Conservation (phyloP, 2,888 invertebrate species). For the Drosophila mayaguana region DNA sequence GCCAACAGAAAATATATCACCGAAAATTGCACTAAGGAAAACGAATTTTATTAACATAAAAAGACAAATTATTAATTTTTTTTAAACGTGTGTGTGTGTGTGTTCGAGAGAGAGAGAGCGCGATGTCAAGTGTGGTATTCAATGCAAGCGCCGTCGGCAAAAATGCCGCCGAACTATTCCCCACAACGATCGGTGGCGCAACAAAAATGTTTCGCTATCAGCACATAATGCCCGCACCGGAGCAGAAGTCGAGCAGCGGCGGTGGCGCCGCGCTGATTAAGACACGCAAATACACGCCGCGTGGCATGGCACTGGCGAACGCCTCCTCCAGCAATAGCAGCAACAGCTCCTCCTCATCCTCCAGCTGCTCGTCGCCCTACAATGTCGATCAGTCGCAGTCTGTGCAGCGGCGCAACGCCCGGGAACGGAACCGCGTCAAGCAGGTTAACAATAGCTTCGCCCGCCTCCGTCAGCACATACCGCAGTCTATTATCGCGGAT, state of each 20-base stretch:
- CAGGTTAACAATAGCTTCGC: slow-evolving; percentile 98
- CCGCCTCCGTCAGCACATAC: slow-evolving; percentile 95
- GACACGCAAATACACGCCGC: slow-evolving; percentile 89
- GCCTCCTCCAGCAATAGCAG: slow-evolving; percentile 21
- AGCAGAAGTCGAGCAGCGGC: slow-evolving; percentile 35
- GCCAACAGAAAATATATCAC: slow-evolving; percentile 16
- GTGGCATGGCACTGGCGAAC: slow-evolving; percentile 82
- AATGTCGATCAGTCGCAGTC: slow-evolving; percentile 91
- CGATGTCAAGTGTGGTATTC: slow-evolving; percentile 64
- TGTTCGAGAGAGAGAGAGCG: background rate
- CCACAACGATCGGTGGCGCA: slow-evolving; percentile 60
- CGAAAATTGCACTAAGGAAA: slow-evolving; percentile 1
- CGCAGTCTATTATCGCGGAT: slow-evolving; percentile 91
- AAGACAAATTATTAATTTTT: slow-evolving; percentile 14
- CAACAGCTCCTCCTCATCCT: slow-evolving; percentile 14
- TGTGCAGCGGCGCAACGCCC: slow-evolving; percentile 95
- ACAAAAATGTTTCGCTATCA: slow-evolving; percentile 79
- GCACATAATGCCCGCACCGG: slow-evolving; percentile 75
- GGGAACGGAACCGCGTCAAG: slow-evolving; percentile 97
- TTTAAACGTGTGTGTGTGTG: slow-evolving; percentile 32
- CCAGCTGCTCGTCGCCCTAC: slow-evolving; percentile 57
- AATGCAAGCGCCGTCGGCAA: slow-evolving; percentile 54
- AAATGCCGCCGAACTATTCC: slow-evolving; percentile 54
- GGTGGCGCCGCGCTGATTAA: slow-evolving; percentile 86
- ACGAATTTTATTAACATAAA: background rate